Percentiles rank a stretch among this genome's conserved stretches.
phyloP scores from a whole-genome alignment of 30 jellyfish, hydroid and myxozoan genomes.

The Aurelia coerulea region DNA sequence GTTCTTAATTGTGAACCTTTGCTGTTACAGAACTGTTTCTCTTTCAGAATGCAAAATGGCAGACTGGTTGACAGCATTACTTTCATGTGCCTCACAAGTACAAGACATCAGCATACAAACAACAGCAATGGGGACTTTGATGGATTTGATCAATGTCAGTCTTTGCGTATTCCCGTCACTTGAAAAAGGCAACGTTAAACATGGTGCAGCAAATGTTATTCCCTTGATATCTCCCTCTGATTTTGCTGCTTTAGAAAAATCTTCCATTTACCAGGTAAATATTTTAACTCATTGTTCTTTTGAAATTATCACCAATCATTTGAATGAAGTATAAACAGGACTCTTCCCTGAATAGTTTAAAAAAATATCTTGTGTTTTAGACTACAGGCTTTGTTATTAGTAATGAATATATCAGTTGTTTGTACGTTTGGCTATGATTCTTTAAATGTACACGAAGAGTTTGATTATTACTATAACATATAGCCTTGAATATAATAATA shows the following conservation, averaged over 20 bases:
- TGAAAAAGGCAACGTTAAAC: conserved; percentile 4
- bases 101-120: conserved; percentile 69
- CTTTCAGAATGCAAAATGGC: conserved; percentile 31
- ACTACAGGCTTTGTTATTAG: no score
- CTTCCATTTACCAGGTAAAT: conserved; percentile 72
- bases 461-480: no score
- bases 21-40: not conserved
- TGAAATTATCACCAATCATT: no score
- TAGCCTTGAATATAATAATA: no score
- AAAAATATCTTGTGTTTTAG: no score
- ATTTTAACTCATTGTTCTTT: no score
- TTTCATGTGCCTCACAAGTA: conserved; percentile 70
- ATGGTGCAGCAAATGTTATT: conserved; percentile 58
- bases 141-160: conserved; percentile 90
- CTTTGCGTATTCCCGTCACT: conserved; percentile 62
- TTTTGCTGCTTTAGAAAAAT: conserved; percentile 61
- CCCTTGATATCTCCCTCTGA: conserved; percentile 74
- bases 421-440: no score
- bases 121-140: conserved; percentile 79
- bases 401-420: no score
- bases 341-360: no score
- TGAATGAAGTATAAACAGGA: no score
- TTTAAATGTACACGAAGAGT: no score
- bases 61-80: conserved; percentile 76
- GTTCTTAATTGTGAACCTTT: no score